Base-by-base conservation (phyloP, 2,888 invertebrate species). In the Cheilosia urbana region DNA sequence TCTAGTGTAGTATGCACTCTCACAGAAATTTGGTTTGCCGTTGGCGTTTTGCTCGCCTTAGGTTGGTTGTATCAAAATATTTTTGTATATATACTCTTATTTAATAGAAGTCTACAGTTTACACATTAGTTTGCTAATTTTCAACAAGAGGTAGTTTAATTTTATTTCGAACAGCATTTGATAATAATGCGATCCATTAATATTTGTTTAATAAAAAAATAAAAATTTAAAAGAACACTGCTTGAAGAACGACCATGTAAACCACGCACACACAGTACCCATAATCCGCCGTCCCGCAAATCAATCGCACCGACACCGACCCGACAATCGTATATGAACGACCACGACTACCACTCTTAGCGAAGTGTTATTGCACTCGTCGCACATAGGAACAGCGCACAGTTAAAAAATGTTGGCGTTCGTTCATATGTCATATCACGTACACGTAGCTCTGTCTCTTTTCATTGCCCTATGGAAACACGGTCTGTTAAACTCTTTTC, bases 61-160 rank as follows among this genome's bases (percentile, higher is more conserved):
- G 15, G n/a, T 58, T 24, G 63, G 65, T 42, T 57, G 72, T 78
- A 79, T 68, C 78, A 83, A 83, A 79, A 78, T 79, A 17, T 66
- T 40, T 60, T 42, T 49, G 47, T 63, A 65, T 73, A 58, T 47
- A 60, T 58, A 65, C 13, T 68, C 72, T 69, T 71, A 21, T 69
- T 66, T 72, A 42, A 37, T 27, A 53, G 40, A 60, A 81, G 57
- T 65, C 58, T 76, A 60, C 19, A 57, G 40, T 62, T 57, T 45
- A 55, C 55, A 58, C 58, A 72, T 58, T 60, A 40, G 45, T 53
- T 51, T 55, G 34, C 65, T 34, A 62, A 37, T 69, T 68, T 78
- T 68, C 27, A 83, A 68, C 34, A 63, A 79, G 83, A 83, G 83
- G 83, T 83, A 83, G 83, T 57, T 83, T 15, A 49, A 53, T 45